Evolutionary conservation across 2,113 vertebrate species (phyloP), one percentile per base, ranked within the genome.

Genomic region (Phainopepla nitens): DNA sequence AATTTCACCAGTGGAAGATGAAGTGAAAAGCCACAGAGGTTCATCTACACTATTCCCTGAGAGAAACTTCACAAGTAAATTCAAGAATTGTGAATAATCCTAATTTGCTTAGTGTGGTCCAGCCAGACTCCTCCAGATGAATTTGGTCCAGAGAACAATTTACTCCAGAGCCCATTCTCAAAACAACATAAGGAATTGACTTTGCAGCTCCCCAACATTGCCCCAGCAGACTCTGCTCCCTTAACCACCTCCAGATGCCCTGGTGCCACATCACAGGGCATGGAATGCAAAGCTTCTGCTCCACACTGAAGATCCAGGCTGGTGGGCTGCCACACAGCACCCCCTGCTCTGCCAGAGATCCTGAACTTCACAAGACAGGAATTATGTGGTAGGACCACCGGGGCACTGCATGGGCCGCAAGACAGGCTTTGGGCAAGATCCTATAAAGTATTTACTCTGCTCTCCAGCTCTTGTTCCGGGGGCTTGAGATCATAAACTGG

Each of bases 341-440:
- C 31, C 11, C 42, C 35, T 64, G 73, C 60, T 57, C 72, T 54
- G 50, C 79, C 82, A 85, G 33, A 58, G 28, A 41, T 24, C 69
- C 72, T 47, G 6, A 60, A 8, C 41, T 69, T 31, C 42, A 24
- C 45, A 29, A 8, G 28, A 14, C 53, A 77, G 23, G 33, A 81
- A 72, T 44, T 83, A 11, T 2, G 7, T 17, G 3, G 2, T 12
- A 33, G 44, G 45, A 61, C 29, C 36, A 24, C 0, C 5, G 39
- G 44, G 11, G 4, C 8, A 16, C 35, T 60, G 50, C 41, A 6
- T 24, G 35, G 41, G 21, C 53, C 49, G 62, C 36, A 51, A 19
- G 50, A 49, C 13, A 35, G 44, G 25, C 49, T 75, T 42, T 4
- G 8, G 14, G 42, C 47, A 69, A 82, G n/a, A 20, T 57, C 10